Percentiles rank a stretch among this genome's conserved stretches.
Conservation (phyloP, 1,140 invertebrate genomes). For the Cotesia chilonis region DNA sequence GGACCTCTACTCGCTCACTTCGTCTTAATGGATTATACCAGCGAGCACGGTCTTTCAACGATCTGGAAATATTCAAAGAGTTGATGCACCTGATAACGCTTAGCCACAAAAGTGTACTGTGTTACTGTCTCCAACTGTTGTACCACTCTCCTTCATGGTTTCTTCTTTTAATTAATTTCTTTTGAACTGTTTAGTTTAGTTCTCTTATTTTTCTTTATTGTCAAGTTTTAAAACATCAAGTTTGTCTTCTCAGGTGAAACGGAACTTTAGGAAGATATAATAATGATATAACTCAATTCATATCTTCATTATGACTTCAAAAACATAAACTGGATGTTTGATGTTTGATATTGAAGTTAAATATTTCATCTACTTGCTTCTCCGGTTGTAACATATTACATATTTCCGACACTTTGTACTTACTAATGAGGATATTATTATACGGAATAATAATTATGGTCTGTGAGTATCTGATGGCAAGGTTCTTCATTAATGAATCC, state of each 20-base stretch:
- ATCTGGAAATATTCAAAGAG: conserved; percentile 31
- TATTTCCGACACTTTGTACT: background rate
- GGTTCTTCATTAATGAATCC: conserved; percentile 25
- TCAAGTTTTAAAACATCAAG: too few relatives aligned
- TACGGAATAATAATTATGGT: conserved; percentile 31
- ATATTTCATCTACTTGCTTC: background rate
- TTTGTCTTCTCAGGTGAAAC: too few relatives aligned
- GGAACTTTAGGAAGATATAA: too few relatives aligned
- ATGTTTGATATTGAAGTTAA: too few relatives aligned
- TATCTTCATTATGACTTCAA: too few relatives aligned
- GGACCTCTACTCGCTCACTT: conserved; percentile 14
- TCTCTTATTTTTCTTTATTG: too few relatives aligned
- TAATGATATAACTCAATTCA: too few relatives aligned
- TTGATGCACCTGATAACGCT: conserved; percentile 16
- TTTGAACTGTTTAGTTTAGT: background rate
- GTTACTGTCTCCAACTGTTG: background rate
- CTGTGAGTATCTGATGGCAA: conserved; percentile 31
- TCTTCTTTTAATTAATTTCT: conserved; percentile 18
- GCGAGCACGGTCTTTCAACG: conserved; percentile 33
- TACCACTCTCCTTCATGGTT: background rate
- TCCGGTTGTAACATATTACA: background rate
- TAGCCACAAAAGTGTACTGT: background rate
- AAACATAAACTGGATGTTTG: too few relatives aligned
- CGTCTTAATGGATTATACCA: conserved; percentile 46
- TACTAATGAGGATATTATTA: conserved; percentile 18